Base-by-base conservation (phyloP, 2,888 invertebrate species). In the Mimachlamys varia region DNA sequence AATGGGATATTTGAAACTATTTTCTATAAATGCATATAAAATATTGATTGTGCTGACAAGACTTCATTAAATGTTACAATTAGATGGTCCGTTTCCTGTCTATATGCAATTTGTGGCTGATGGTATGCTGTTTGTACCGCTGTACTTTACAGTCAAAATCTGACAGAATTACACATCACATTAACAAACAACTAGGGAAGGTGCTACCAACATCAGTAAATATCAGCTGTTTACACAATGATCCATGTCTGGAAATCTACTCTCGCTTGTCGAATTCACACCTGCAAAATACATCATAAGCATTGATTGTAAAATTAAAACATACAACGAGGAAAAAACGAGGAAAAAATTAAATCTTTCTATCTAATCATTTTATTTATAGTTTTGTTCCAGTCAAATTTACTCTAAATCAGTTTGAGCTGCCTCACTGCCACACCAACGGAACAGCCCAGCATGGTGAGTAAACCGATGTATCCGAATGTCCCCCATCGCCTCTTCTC, bases 401-500 rank as follows among this genome's bases (percentile, higher is more conserved):
- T 33, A 76, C 10, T 76, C 27, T 76, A 76, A 76, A 76, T 27
- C 1, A 76, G 76, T 33, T 76, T 76, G 2, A 95, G 93, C 89
- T 93, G 92, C 38, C 94, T 92, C 89, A 93, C 92, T 17, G 93
- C 94, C 38, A 94, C 90, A 22, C 94, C 94, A n/a, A 95, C 88
- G 50, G 93, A 91, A 37, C 94, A 93, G 3, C 95, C 95, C 27
- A 95, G 90, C 50, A 95, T 90, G 13, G 93, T 88, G 33, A 95
- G 90, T 27, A 94, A 91, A 12, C 93, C 93, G 0, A 94, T 1
- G 89, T 94, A 93, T 33, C 93, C 94, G 88, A 94, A 92, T 0
- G 91, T 93, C 38, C 95, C 95, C 91, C 93, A 94, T 19, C 91
- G 91, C 38, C 95, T 93, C 88, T 95, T 95, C 10, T 91, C 92